A percentile compares a stretch with the other conserved stretches of the same genome.
These are phyloP conservation scores for Knipowitschia caucasica DNA, from an alignment of 2,797 vertebrate genomes.

Conservation along the genomic window DNA sequence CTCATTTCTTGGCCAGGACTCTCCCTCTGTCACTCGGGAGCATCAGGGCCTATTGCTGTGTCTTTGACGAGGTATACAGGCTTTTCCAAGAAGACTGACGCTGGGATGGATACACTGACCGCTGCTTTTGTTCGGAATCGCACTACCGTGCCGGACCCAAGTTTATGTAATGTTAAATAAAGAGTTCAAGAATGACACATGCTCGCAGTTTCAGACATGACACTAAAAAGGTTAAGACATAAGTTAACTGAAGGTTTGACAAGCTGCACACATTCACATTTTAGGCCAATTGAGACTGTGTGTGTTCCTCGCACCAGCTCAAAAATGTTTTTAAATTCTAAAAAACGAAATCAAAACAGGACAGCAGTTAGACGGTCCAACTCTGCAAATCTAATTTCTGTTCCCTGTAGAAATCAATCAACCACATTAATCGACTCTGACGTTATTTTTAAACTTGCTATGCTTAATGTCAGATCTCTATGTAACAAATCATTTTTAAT, in stretches of 20 bases:
- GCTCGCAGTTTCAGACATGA: slow-evolving; percentile 48
- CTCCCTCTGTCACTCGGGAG: slow-evolving; percentile 41
- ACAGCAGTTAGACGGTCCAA: too few species aligned
- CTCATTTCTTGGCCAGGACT: slow-evolving; percentile 63
- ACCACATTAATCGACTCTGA: too few species aligned
- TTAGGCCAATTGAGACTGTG: too few species aligned
- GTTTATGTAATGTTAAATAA: slow-evolving; percentile 46
- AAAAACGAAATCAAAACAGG: too few species aligned
- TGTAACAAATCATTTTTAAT: too few species aligned
- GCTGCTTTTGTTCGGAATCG: slow-evolving; percentile 62
- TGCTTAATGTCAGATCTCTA: too few species aligned
- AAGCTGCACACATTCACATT: slow-evolving; percentile 27
- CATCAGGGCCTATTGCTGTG: slow-evolving; percentile 72
- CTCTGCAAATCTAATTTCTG: too few species aligned
- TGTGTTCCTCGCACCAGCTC: too few species aligned
- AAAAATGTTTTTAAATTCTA: too few species aligned
- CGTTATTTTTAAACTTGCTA: too few species aligned
- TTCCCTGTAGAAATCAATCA: too few species aligned
- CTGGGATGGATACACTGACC: slow-evolving; percentile 37
- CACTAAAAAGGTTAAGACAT: slow-evolving; percentile 44
- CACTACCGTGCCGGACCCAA: slow-evolving; percentile 39
- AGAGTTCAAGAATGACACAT: slow-evolving; percentile 44
- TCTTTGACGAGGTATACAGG: slow-evolving; percentile 76
- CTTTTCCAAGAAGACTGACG: slow-evolving; percentile 66
- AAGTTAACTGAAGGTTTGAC: slow-evolving; percentile 30